Evolutionary conservation across 2,797 vertebrate genomes (phyloP), one percentile per base, ranked within the genome.

Genomic region (Arrhamphus sclerolepis): DNA sequence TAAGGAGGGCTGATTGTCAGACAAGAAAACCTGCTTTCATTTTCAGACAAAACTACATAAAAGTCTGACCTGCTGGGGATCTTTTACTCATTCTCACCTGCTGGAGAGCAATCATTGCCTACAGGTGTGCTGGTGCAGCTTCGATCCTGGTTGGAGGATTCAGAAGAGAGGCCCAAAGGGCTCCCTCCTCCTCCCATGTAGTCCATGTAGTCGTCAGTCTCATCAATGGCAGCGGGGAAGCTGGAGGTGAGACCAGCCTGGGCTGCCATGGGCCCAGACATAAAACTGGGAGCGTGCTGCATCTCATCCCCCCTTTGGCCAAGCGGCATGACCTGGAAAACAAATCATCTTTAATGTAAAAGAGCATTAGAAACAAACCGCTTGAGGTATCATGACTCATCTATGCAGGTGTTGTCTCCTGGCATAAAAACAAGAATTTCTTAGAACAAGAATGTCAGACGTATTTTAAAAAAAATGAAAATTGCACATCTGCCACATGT

Each of bases 121-220:
- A 97, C 95, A 0, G 98, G 98, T 44, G 98, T 99, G 91, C 98
- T 99, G 90, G 95, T 96, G 92, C 97, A 97, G 91, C 97, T 98
- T 41, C 97, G 94, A 85, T 99, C 98, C 90, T 96, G 95, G 78
- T 95, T 98, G 75, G 98, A 98, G 1, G 98, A 99, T 86, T 98
- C 98, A 0, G 97, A 99, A 48, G 98, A 98, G 60, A 98, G 88
- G 0, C 95, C 97, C 5, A 97, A 89, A 0, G 98, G 98, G 86
- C 98, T 99, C 52, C 95, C 95, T 5, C 89, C 91, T 66, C 92
- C 91, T 57, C 94, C 95, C 6, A 95, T 93, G 81, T 95, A 98
- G 76, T 99, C 98, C 91, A 98, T 89, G 88, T 96, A 97, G 80
- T 99, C 98, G 0, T 98, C 97, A 0, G 94, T 95, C 59, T 98